Percentiles rank a stretch among this genome's conserved stretches.
Evolutionary conservation across 2,113 vertebrate species (phyloP).

Genomic region (Elaphurus davidianus): DNA sequence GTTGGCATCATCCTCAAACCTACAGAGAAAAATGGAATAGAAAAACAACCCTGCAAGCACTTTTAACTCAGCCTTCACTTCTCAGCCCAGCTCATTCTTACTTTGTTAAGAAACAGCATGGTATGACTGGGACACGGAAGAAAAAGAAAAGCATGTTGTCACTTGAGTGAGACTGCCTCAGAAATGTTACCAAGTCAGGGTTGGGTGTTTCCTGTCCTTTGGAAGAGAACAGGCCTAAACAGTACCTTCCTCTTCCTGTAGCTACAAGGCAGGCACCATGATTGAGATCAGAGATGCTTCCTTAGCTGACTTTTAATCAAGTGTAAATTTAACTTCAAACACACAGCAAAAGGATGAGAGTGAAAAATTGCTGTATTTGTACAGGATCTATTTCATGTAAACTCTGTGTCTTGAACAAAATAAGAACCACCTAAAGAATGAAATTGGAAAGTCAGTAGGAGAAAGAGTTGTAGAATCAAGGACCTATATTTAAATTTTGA

Average conservation of each 20-base stretch:
- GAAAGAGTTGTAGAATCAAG: not conserved
- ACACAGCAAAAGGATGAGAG: not conserved
- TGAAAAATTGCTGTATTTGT: not conserved
- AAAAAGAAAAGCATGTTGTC: constrained; percentile 49
- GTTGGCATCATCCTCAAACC: not conserved
- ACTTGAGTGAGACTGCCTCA: constrained; percentile 43
- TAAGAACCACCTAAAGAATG: not conserved
- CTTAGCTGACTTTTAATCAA: not conserved
- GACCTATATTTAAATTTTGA: not conserved
- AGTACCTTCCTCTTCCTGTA: constrained; percentile 5
- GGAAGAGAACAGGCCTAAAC: constrained; percentile 47
- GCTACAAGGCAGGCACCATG: not conserved
- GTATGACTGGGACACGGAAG: not conserved
- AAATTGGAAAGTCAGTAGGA: not conserved
- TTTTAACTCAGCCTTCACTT: constrained; percentile 15
- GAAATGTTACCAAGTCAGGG: constrained; percentile 27
- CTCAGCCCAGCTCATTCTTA: not conserved
- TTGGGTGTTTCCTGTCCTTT: constrained; percentile 51
- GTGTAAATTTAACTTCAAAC: not conserved
- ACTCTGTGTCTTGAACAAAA: constrained; percentile 6
- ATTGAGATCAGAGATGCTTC: constrained; percentile 2
- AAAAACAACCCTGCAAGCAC: not conserved
- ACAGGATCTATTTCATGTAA: not conserved
- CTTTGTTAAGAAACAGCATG: not conserved
- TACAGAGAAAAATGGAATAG: not conserved